Evolutionary conservation across 2,113 vertebrate species (phyloP).

Genomic region (Physeter macrocephalus): DNA sequence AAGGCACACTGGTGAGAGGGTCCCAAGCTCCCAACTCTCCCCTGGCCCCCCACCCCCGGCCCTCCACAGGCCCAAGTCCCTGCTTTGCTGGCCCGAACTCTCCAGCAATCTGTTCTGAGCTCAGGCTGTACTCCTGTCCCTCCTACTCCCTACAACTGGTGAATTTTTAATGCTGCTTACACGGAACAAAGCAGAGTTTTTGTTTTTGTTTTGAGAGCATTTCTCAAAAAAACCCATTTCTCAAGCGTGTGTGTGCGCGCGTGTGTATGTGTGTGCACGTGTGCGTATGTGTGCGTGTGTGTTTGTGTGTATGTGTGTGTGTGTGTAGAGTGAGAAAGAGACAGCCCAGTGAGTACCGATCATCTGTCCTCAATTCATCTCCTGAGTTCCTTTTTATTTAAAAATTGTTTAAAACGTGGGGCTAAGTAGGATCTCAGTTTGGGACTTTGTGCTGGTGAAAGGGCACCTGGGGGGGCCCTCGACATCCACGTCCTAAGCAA

Average conservation of each 20-base stretch:
- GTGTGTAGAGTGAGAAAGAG: background rate
- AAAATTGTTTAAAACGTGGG: background rate
- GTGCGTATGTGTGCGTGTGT: background rate
- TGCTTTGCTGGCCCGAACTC: background rate
- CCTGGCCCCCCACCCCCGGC: accelerated
- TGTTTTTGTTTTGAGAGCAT: conserved; percentile 56
- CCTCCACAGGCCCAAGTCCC: background rate
- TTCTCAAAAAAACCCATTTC: conserved; percentile 6
- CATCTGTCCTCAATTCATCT: background rate
- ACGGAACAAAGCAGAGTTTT: conserved; percentile 30
- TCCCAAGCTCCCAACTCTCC: background rate
- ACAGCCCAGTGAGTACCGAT: background rate
- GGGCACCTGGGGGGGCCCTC: accelerated
- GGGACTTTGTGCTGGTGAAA: background rate
- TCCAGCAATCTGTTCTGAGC: background rate
- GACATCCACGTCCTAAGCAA: background rate
- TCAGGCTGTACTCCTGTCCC: background rate
- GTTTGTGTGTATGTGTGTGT: background rate
- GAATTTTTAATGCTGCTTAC: conserved; percentile 51
- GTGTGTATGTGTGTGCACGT: background rate
- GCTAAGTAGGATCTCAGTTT: background rate
- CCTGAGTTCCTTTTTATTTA: background rate
- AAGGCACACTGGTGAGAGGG: background rate
- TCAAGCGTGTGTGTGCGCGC: background rate
- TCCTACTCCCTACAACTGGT: background rate